Percentiles rank a stretch among this genome's conserved stretches.
Evolutionary conservation across 2,888 invertebrate genomes (phyloP).

Genomic region (Hirtodrosophila confusa): DNA sequence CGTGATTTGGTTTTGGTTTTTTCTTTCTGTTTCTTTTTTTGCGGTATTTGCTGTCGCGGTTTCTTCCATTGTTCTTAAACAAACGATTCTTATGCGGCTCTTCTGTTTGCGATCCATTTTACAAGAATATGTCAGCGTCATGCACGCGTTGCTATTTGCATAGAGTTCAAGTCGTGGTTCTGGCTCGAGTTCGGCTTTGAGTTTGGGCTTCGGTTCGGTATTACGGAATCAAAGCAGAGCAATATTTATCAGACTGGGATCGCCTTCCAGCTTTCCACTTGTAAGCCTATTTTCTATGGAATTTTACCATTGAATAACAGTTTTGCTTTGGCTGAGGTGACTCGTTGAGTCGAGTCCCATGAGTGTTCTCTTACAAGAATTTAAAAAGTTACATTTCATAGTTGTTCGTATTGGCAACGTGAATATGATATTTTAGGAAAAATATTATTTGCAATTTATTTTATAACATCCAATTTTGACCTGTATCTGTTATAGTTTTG

Average conservation of each 20-base stretch:
- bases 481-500: too few species aligned
- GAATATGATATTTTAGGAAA: too few species aligned
- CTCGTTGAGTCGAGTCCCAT: too few species aligned
- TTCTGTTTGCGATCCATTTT: constrained; percentile 63
- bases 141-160: constrained; percentile 50
- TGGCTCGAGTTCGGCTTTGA: background rate
- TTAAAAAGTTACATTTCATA: too few species aligned
- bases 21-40: constrained; percentile 43
- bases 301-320: too few species aligned
- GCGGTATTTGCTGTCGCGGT: constrained; percentile 73
- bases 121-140: constrained; percentile 55
- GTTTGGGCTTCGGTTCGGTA: background rate
- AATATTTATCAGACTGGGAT: background rate
- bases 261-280: too few species aligned
- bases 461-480: too few species aligned
- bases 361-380: too few species aligned
- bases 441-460: too few species aligned
- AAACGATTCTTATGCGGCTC: constrained; percentile 50
- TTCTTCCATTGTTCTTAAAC: constrained; percentile 59
- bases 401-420: too few species aligned
- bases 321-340: too few species aligned
- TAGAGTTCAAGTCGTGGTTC: constrained; percentile 20
- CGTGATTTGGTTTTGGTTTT: constrained; percentile 49
- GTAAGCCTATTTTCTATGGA: too few species aligned
- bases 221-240: constrained; percentile 6